phyloP scores from a whole-genome alignment of 2,797 vertebrate species.

The Sparus aurata region DNA sequence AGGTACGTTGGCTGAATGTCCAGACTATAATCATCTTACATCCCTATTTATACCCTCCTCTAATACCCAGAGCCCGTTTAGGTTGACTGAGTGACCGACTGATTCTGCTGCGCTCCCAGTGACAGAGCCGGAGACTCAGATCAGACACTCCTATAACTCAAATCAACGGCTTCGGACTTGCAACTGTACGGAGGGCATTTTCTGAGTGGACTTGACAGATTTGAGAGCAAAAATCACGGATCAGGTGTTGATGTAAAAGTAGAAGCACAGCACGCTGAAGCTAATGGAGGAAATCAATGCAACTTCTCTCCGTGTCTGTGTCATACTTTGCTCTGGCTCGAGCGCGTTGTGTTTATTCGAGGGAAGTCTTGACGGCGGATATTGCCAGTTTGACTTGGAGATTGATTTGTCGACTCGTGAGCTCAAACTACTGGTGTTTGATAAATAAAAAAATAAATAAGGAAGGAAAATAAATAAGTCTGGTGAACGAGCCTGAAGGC shows the following conservation, averaged over 20 bases:
- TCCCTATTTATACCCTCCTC: slow-evolving; percentile 67
- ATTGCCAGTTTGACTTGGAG: slow-evolving; percentile 45
- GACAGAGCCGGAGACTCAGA: slow-evolving; percentile 11
- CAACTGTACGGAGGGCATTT: no score
- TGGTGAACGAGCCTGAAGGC: slow-evolving; percentile 11
- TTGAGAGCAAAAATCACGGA: slow-evolving; percentile 1
- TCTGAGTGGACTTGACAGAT: not conserved
- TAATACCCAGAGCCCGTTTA: slow-evolving; percentile 54
- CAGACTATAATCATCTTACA: slow-evolving; percentile 67
- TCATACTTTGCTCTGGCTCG: slow-evolving; percentile 37
- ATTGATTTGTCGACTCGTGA: slow-evolving; percentile 14
- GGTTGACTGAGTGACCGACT: slow-evolving; percentile 3
- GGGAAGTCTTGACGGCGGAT: slow-evolving; percentile 15
- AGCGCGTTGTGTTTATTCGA: slow-evolving; percentile 26
- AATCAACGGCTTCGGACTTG: not conserved
- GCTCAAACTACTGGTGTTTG: slow-evolving; percentile 46
- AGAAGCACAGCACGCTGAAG: not conserved
- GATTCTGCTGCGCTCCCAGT: slow-evolving; percentile 6
- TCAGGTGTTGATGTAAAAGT: not conserved
- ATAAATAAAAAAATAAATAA: slow-evolving; percentile 42
- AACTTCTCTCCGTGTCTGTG: slow-evolving; percentile 5
- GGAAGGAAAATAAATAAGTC: slow-evolving; percentile 40
- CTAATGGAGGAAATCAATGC: not conserved
- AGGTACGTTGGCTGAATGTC: slow-evolving; percentile 11
- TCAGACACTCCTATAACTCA: not conserved